A percentile compares a stretch with the other conserved stretches of the same genome.
These are phyloP conservation scores for Tapirus indicus DNA, from an alignment of 2,797 vertebrate genomes.

Conservation along the genomic window DNA sequence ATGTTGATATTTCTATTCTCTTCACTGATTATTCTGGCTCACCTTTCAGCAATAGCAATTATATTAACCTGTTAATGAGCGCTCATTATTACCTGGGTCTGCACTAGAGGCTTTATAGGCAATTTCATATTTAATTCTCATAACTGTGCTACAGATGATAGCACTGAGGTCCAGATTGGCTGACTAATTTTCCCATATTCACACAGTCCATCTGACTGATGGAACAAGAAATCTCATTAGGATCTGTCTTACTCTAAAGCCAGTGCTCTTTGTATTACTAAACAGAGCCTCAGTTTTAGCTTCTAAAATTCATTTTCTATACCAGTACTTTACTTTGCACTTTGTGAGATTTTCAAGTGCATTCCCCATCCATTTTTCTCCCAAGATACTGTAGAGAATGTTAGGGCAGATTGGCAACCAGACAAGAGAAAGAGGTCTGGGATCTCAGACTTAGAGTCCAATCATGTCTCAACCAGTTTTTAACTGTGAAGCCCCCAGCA, in stretches of 20 bases:
- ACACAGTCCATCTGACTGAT: background rate
- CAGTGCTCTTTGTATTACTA: background rate
- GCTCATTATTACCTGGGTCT: background rate
- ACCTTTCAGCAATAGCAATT: background rate
- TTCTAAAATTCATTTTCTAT: background rate
- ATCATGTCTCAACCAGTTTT: background rate
- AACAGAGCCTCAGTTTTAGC: background rate
- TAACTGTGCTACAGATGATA: background rate
- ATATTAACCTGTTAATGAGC: background rate
- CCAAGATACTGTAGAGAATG: background rate
- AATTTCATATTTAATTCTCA: slow-evolving; percentile 30
- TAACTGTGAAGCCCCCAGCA: background rate
- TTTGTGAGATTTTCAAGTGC: background rate
- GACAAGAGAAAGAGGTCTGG: background rate
- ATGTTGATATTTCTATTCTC: background rate
- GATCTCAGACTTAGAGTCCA: background rate
- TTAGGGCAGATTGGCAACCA: background rate
- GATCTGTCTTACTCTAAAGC: background rate
- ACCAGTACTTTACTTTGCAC: background rate
- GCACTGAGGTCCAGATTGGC: background rate
- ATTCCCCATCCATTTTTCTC: background rate
- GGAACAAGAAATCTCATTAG: background rate
- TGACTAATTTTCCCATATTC: background rate
- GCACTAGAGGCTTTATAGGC: background rate
- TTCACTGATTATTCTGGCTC: background rate